These are phyloP conservation scores for Cyprichromis sp. DNA, from an alignment of 2,113 vertebrate genomes.

Conservation along the genomic window DNA sequence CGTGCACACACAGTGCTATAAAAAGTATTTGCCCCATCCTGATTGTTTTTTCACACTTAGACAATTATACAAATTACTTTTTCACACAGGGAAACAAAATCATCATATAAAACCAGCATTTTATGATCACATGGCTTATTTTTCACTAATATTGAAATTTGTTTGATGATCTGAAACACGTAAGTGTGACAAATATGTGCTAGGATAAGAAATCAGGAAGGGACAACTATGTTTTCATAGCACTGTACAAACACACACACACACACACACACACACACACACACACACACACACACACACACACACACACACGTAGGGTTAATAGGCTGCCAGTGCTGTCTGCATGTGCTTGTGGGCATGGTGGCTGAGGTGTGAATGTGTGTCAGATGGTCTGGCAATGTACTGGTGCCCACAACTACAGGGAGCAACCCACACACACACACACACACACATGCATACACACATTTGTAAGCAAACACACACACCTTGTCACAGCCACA, in stretches of 20 bases:
- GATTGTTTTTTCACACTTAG: background rate
- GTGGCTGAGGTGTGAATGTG: conserved; percentile 87
- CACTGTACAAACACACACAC: background rate
- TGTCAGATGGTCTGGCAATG: conserved; percentile 86
- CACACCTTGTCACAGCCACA: background rate
- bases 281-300: background rate
- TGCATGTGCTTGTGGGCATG: conserved; percentile 27
- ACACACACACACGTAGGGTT: background rate
- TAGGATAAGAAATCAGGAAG: background rate
- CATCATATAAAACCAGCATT: background rate
- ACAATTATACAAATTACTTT: background rate
- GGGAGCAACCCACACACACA: background rate
- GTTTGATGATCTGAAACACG: background rate
- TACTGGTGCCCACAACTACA: conserved; percentile 62
- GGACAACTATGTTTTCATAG: background rate
- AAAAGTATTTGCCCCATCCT: background rate
- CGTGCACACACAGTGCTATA: background rate
- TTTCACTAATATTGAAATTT: background rate
- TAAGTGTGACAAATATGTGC: background rate
- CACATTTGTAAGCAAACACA: background rate
- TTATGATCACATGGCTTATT: background rate
- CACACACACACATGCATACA: background rate
- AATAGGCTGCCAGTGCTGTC: conserved; percentile 8
- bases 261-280: background rate
- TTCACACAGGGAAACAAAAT: background rate